Base-by-base conservation (phyloP, 2,797 vertebrate genomes). In the Coregonus sp. region DNA sequence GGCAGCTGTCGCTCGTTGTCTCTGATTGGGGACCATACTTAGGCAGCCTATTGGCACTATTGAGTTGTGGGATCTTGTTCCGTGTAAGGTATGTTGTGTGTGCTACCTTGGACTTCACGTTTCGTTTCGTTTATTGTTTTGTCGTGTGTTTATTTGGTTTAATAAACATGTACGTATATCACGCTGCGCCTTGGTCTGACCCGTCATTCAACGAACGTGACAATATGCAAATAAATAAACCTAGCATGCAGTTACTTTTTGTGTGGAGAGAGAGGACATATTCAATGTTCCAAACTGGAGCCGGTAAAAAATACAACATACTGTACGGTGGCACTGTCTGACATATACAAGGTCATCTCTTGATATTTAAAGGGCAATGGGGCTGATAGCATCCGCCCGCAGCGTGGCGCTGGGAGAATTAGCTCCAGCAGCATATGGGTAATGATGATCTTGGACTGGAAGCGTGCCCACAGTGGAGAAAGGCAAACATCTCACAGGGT, bases 361-460 rank as follows among this genome's bases (percentile, higher is more conserved):
- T 59, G 51, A 72, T 72, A 52, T 72, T 33, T 52, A 72, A 72
- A 72, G 71, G 71, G 71, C 71, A 72, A 7, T 33, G 31, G 71
- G 59, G 52, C 50, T 71, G 70, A 50, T 71, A 51, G 25, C 7
- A 52, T 56, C 16, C 29, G 29, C 71, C 71, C 4, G 52, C 66
- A 1, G 56, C 20, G 65, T 6, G 5, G 67, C 4, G 29, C 52
- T 33, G 54, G 52, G 54, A 63, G 72, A 86, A 86, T 86, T 73
- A 85, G 84, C 75, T 74, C 25, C 1, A 66, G 79, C 77, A 80
- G 80, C 83, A 81, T 84, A 40, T 75, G 73, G 82, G 82, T 86
- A 87, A 88, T 66, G 81, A 86, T 73, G 81, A 86, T 73, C 84
- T 70, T 56, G 77, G 20, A 66, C 82, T 84, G 78, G 80, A 78